phyloP scores from a whole-genome alignment of 2,888 invertebrate genomes.

The Corbicula japonica region DNA sequence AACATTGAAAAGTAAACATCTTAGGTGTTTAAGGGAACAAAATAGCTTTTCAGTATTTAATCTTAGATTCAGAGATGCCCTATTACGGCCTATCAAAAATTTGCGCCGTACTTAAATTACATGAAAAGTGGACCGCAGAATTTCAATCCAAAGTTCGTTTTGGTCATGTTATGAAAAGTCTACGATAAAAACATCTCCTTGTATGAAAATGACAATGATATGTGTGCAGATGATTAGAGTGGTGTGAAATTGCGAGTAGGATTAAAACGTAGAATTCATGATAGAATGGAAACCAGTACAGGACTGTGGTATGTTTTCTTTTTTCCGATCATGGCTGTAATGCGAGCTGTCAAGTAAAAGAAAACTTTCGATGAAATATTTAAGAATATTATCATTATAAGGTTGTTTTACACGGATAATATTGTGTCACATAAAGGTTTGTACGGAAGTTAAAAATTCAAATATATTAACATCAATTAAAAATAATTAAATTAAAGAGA shows the following conservation, averaged over 20 bases:
- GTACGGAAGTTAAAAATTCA: no score
- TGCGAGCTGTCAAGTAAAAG: no score
- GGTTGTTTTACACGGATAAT: no score
- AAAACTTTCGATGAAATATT: no score
- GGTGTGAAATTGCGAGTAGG: slow-evolving; percentile 1
- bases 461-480: no score
- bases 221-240: not conserved
- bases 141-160: slow-evolving; percentile 21
- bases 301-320: slow-evolving; percentile 3
- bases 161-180: slow-evolving; percentile 9
- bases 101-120: slow-evolving; percentile 18
- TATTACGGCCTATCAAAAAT: not conserved
- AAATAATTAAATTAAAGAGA: no score
- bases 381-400: no score
- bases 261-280: slow-evolving; percentile 1
- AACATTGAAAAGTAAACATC: slow-evolving; percentile 43
- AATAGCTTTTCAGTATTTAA: slow-evolving; percentile 38
- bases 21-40: slow-evolving; percentile 42
- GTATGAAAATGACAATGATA: slow-evolving; percentile 6
- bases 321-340: no score
- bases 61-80: not conserved
- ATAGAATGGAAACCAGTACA: not conserved
- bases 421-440: no score
- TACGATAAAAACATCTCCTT: not conserved
- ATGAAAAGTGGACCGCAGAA: slow-evolving; percentile 19